Evolutionary conservation across 2,888 invertebrate species (phyloP), one percentile per base, ranked within the genome.

Genomic region (Polymixis lichenea): DNA sequence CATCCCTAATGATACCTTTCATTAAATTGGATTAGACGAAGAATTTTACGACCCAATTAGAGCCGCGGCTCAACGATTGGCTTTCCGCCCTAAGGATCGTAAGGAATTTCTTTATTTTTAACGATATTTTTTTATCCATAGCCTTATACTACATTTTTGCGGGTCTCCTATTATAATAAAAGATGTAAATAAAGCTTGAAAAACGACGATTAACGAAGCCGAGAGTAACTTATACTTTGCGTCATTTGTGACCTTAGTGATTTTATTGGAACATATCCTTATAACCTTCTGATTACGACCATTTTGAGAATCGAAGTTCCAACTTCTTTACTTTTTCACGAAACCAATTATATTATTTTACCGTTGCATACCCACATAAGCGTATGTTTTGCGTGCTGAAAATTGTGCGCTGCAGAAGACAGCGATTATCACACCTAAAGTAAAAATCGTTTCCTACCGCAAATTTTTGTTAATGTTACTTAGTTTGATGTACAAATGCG

Each of bases 1-100:
- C 7, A 17, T 51, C 66, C n/a, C 32, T 64, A 68, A 75, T 64
- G 75, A 75, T 67, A 80, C 53, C 81, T 75, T 46, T 46, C 15
- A 75, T 79, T 79, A 81, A 53, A 75, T 62, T 38, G 58, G 46
- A 81, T 79, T 81, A 75, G 28, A 77, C 56, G 28, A 58, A 64
- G 67, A 75, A 64, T 64, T 80, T 81, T 79, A 64, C 62, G 62
- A 64, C n/a, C 62, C 62, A 81, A 79, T 81, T 81, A 81, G 28
- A 53, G 56, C 7, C n/a, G 38, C 46, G 22, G 19, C 51, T 68
- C 25, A 67, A n/a, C n/a, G 28, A 61, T 61, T n/a, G 72, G 53
- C 64, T 79, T 49, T 32, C 65, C 66, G 49, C n/a, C 43, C 15
- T 28, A 28, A 56, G n/a, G 55, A 46, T 25, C 51, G 11, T 25